Evolutionary conservation across 2,888 invertebrate genomes (phyloP).

Genomic region (Itoplectis maculator): DNA sequence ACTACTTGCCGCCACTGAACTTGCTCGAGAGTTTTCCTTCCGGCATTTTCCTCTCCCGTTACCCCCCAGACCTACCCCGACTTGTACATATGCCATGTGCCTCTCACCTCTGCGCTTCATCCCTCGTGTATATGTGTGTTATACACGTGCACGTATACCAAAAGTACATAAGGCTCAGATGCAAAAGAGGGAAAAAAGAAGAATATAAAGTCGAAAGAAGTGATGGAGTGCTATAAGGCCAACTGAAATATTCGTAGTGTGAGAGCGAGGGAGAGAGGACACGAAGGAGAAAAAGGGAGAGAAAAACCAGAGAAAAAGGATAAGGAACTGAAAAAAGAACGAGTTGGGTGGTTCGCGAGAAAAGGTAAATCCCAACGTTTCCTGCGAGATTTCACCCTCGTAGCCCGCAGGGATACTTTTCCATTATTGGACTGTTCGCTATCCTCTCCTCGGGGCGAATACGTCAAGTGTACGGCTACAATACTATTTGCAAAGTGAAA

Average conservation of each 20-base stretch:
- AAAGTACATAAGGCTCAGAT: slow-evolving; percentile 36
- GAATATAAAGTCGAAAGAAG: slow-evolving; percentile 38
- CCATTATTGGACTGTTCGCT: slow-evolving; percentile 62
- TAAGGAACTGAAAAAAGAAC: slow-evolving; percentile 26
- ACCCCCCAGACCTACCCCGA: no score
- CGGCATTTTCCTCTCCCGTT: slow-evolving; percentile 12
- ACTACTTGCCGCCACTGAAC: slow-evolving; percentile 15
- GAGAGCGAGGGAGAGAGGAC: slow-evolving; percentile 12
- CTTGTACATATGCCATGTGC: slow-evolving; percentile 24
- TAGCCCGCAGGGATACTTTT: slow-evolving; percentile 55
- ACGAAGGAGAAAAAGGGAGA: slow-evolving; percentile 1
- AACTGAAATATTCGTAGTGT: slow-evolving; percentile 20
- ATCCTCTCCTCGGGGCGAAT: neutral
- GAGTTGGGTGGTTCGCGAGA: slow-evolving; percentile 36
- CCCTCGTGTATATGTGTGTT: slow-evolving; percentile 26
- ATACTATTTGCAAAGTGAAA: slow-evolving; percentile 47
- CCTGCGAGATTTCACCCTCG: slow-evolving; percentile 49
- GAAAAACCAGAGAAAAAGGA: slow-evolving; percentile 9
- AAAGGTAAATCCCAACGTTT: slow-evolving; percentile 53
- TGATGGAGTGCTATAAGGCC: slow-evolving; percentile 33
- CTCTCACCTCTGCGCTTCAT: slow-evolving; percentile 10
- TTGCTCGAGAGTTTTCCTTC: slow-evolving; percentile 38
- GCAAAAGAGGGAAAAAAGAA: slow-evolving; percentile 27
- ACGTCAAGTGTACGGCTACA: slow-evolving; percentile 31
- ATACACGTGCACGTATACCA: slow-evolving; percentile 34